Evolutionary conservation across 2,797 vertebrate species (phyloP), one percentile per base, ranked within the genome.

Genomic region (Novumbra hubbsi): DNA sequence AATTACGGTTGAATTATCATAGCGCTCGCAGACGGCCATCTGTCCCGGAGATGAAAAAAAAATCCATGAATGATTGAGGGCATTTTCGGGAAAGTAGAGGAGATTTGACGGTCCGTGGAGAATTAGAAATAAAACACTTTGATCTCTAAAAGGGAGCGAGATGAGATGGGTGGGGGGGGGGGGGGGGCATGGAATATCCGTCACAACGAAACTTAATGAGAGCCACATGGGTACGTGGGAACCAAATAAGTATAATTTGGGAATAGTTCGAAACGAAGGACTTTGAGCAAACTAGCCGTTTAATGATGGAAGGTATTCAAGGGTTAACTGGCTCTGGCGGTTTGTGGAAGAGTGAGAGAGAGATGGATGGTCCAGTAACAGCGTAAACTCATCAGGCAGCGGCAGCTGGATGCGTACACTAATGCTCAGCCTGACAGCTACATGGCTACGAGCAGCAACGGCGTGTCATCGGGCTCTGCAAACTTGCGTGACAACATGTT

Each of bases 1-100:
- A 93, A 86, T 92, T 92, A 92, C 86, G 84, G 86, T 78, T 81
- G 90, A 91, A 93, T 92, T 89, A 92, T 87, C 88, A 84, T 75
- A 83, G 80, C 71, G 72, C 79, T 76, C 74, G 76, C 76, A 84
- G 76, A 79, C 45, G 60, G 73, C 71, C 19, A 73, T 41, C 76
- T 76, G 45, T 79, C 73, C 71, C 32, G 76, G 76, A 76, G 78
- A 75, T 81, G 82, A 78, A 66, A 85, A 86, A 62, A 85, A 88
- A 81, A 85, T 87, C 86, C 74, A 79, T 75, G 73, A 92, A 85
- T 87, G 87, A 91, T 86, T 80, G 90, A 89, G 64, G 73, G 83
- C 86, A 83, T 86, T 88, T 88, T 85, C 83, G 81, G 76, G 83
- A 76, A 79, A 82, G 81, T 63, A n/a, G 27, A 48, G n/a, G 24